Conservation (phyloP, 2,113 vertebrate species). For the Cercocebus atys region DNA sequence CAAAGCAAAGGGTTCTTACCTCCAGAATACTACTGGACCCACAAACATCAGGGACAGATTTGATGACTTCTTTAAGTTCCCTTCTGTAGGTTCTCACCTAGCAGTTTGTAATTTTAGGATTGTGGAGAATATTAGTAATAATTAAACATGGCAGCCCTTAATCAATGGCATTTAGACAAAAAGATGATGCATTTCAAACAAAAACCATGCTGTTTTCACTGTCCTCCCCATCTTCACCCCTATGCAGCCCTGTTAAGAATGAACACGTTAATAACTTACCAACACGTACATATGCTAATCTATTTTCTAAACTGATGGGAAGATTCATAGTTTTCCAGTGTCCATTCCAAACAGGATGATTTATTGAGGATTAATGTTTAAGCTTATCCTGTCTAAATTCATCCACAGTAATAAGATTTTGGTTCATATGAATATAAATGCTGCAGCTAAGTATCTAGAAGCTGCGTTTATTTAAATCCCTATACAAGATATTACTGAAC, state of each 20-base stretch:
- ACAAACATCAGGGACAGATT: not conserved
- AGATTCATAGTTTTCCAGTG: conserved; percentile 31
- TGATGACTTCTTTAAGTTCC: not conserved
- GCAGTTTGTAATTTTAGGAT: not conserved
- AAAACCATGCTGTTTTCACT: not conserved
- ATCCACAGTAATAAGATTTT: conserved; percentile 49
- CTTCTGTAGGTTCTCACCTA: not conserved
- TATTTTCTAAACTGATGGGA: conserved; percentile 39
- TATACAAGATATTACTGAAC: conserved; percentile 49
- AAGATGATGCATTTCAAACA: not conserved
- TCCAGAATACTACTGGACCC: not conserved
- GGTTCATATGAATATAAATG: conserved; percentile 62
- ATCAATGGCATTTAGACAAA: not conserved
- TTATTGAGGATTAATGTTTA: conserved; percentile 45
- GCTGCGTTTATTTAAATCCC: conserved; percentile 60
- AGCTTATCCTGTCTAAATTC: conserved; percentile 49
- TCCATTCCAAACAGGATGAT: not conserved
- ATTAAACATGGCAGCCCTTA: not conserved
- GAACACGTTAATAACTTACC: conserved; percentile 25
- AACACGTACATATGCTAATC: conserved; percentile 47
- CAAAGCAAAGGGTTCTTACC: not conserved
- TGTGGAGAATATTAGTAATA: not conserved
- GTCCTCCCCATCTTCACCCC: not conserved
- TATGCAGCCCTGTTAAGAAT: not conserved
- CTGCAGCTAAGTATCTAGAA: conserved; percentile 9